Evolutionary conservation across 2,888 invertebrate genomes (phyloP), one percentile per base, ranked within the genome.

Genomic region (Dynastes grantii): DNA sequence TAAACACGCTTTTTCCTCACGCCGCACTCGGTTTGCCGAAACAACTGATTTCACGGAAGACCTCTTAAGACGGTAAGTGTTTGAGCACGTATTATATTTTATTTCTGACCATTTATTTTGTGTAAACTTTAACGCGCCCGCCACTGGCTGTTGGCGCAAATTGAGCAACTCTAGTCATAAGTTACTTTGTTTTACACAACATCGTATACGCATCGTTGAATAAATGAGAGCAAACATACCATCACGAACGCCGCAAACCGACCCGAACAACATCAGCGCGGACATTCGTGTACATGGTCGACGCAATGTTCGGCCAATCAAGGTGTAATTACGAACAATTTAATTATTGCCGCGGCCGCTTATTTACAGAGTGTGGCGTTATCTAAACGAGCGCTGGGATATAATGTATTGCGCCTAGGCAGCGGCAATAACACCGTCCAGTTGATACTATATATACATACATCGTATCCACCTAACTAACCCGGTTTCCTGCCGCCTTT

Each of bases 401-500:
- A 67, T 67, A 80, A 73, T 70, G 78, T 67, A 80, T 80, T 70
- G 75, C 70, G 75, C 75, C 80, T 45, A 65, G 82, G 63, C 27
- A 63, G 13, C 63, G 32, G 63, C 29, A 63, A 27, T 32, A 61
- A 27, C 22, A 63, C 29, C 63, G 27, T 22, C 63, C 13, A 16
- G 16, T 22, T 22, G 22, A 16, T 58, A 58, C 55, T 37, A 2
- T 37, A 37, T 37, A 37, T 5, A 37, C 32, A 37, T 37, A 13
- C n/a, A 55, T n/a, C n/a, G 13, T 22, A 6, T 4, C 22, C 55
- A 13, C 16, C 55, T 55, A 80, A 65, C 45, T 76, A 76, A 64
- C 76, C 65, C 53, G 67, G 76, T 67, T 82, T 82, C 82, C 83
- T 63, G 63, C 63, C 63, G 27, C 63, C 63, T 63, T 63, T 29